Evolutionary conservation across 2,888 invertebrate species (phyloP).

Genomic region (Stenchaetothrips biformis): DNA sequence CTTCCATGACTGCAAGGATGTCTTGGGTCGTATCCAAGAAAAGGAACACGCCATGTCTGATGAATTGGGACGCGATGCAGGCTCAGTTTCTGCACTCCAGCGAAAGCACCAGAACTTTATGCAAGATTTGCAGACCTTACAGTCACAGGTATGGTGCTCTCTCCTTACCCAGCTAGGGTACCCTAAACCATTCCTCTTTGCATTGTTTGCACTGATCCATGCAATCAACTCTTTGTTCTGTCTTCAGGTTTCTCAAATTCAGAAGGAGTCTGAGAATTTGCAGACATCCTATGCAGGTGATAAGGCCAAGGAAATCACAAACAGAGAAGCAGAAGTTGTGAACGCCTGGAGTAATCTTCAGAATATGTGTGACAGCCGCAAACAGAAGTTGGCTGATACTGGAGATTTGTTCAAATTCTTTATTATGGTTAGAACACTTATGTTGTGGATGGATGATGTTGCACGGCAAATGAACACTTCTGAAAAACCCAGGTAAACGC

Average conservation of each 20-base stretch:
- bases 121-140: constrained; percentile 91
- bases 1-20: constrained; percentile 99
- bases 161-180: no score
- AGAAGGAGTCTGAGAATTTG: constrained; percentile 82
- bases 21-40: constrained; percentile 87
- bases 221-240: constrained; percentile 7
- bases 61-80: constrained; percentile 95
- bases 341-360: constrained; percentile 94
- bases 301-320: constrained; percentile 93
- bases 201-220: neutral
- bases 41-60: constrained; percentile 95
- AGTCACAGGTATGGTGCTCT: constrained; percentile 60
- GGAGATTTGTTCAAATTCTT: constrained; percentile 95
- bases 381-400: constrained; percentile 85
- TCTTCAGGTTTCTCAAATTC: constrained; percentile 74
- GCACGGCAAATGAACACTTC: constrained; percentile 98
- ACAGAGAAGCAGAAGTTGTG: constrained; percentile 89
- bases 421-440: constrained; percentile 91
- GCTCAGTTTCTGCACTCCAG: constrained; percentile 90
- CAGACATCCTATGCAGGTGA: constrained; percentile 97
- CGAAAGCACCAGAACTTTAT: constrained; percentile 96
- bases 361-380: constrained; percentile 74
- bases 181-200: neutral
- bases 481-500: constrained; percentile 80
- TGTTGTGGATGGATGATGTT: constrained; percentile 99